Conservation (phyloP, 1,140 invertebrate species). For the Venustaconcha ellipsiformis region DNA sequence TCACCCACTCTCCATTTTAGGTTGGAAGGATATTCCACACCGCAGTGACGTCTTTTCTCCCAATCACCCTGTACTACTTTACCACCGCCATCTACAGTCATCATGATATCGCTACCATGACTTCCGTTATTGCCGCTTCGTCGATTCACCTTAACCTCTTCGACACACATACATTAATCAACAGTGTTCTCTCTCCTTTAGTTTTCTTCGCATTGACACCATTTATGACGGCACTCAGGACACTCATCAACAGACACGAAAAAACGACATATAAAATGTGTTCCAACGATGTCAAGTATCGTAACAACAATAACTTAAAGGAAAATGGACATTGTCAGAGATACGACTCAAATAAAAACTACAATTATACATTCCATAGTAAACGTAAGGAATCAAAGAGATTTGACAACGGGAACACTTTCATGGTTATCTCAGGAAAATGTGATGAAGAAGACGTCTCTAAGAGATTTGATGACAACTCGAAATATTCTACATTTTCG, state of each 20-base stretch:
- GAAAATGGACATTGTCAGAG: background rate
- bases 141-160: constrained; percentile 54
- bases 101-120: constrained; percentile 41
- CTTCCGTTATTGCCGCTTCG: constrained; percentile 47
- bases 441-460: background rate
- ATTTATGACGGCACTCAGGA: constrained; percentile 14
- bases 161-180: constrained; percentile 57
- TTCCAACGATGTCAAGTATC: background rate
- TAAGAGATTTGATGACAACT: background rate
- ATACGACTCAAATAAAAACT: background rate
- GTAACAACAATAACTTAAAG: background rate
- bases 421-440: background rate
- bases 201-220: constrained; percentile 40
- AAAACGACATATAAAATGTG: background rate
- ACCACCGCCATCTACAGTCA: constrained; percentile 27
- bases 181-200: constrained; percentile 57
- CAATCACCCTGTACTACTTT: constrained; percentile 45
- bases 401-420: background rate
- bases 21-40: constrained; percentile 50
- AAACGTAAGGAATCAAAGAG: background rate
- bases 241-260: background rate
- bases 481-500: background rate
- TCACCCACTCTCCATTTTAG: constrained; percentile 37
- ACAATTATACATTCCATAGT: background rate
- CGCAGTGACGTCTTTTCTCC: constrained; percentile 49